A percentile compares a stretch with the other conserved stretches of the same genome.
Evolutionary conservation across 1,140 invertebrate species (phyloP).

Genomic region (Psix sp.): DNA sequence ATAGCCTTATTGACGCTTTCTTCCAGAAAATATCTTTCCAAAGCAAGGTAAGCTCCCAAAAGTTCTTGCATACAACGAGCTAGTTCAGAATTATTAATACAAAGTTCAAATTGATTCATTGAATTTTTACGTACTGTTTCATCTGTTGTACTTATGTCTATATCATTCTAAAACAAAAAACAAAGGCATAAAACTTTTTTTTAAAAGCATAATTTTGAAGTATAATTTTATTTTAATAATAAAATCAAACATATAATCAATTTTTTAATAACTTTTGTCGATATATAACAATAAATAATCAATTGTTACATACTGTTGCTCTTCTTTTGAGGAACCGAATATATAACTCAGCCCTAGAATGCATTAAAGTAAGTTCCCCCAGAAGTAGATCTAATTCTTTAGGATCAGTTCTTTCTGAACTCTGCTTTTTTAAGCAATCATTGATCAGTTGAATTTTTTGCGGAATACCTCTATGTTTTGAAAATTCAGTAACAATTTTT

Average conservation of each 20-base stretch:
- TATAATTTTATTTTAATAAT: too few species aligned
- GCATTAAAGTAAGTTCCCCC: slow-evolving; percentile 93
- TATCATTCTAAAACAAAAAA: slow-evolving; percentile 83
- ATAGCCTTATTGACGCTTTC: slow-evolving; percentile 97
- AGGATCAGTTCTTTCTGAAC: slow-evolving; percentile 84
- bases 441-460: slow-evolving; percentile 82
- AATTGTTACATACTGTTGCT: slow-evolving; percentile 79
- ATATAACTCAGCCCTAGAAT: slow-evolving; percentile 93
- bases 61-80: slow-evolving; percentile 92
- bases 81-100: slow-evolving; percentile 87
- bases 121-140: slow-evolving; percentile 78
- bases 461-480: slow-evolving; percentile 83
- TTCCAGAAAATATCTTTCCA: slow-evolving; percentile 97
- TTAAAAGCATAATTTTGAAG: too few species aligned
- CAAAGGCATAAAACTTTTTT: too few species aligned
- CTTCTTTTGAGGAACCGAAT: slow-evolving; percentile 90
- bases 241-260: too few species aligned
- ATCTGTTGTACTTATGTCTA: slow-evolving; percentile 81
- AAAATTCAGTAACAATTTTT: slow-evolving; percentile 87
- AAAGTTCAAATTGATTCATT: slow-evolving; percentile 81
- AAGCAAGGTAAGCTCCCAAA: slow-evolving; percentile 91
- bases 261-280: too few species aligned
- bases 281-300: too few species aligned
- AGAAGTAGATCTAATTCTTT: slow-evolving; percentile 93
- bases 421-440: slow-evolving; percentile 77